Conservation (phyloP, 2,113 vertebrate genomes). For the Oncorhynchus mykiss region DNA sequence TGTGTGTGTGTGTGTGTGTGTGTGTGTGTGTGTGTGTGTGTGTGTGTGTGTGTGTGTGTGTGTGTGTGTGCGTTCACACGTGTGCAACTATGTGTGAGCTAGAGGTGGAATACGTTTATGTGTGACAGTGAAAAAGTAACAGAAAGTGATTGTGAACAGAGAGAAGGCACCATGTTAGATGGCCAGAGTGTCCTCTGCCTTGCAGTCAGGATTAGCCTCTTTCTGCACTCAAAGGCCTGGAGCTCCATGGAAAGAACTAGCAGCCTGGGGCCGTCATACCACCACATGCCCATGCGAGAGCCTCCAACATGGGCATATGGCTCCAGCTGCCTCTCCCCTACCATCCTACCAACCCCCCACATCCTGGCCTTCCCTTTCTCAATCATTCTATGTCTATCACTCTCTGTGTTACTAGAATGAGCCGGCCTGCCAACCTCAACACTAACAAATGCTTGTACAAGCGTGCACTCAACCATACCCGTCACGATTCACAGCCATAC, state of each 20-base stretch:
- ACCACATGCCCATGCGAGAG: slow-evolving; percentile 47
- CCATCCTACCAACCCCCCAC: slow-evolving; percentile 25
- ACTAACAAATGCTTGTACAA: too few relatives aligned
- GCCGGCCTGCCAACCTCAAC: slow-evolving; percentile 39
- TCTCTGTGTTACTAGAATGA: slow-evolving; percentile 55
- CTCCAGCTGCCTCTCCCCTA: slow-evolving; percentile 20
- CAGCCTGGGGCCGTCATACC: slow-evolving; percentile 20
- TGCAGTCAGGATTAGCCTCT: slow-evolving; percentile 4
- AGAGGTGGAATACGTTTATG: background rate
- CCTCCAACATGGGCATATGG: slow-evolving; percentile 18
- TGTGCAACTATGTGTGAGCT: too few relatives aligned
- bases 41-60: background rate
- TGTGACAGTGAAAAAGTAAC: background rate
- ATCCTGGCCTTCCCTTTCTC: slow-evolving; percentile 61
- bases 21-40: background rate
- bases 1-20: background rate
- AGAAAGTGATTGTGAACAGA: background rate
- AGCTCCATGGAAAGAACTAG: background rate
- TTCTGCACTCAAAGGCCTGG: background rate
- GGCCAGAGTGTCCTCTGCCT: slow-evolving; percentile 13
- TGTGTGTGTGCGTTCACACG: too few relatives aligned
- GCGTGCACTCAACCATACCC: too few relatives aligned
- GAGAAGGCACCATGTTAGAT: background rate
- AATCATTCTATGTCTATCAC: slow-evolving; percentile 62
- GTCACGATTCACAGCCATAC: too few relatives aligned